Evolutionary conservation across 2,797 vertebrate species (phyloP).

Genomic region (Discoglossus pictus): DNA sequence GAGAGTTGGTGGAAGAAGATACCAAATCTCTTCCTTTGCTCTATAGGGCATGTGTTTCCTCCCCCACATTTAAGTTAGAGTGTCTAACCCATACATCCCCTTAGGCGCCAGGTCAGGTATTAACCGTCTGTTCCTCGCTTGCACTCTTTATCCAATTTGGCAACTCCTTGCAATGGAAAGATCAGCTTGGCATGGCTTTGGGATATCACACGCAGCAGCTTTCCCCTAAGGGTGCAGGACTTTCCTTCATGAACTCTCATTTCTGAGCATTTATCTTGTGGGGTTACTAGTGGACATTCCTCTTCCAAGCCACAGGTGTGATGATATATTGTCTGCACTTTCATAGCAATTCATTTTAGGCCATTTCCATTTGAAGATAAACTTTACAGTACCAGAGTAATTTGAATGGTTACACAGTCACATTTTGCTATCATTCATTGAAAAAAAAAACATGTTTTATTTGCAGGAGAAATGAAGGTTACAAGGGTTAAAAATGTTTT

Average conservation of each 20-base stretch:
- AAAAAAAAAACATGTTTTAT: not conserved
- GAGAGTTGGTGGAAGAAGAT: constrained; percentile 78
- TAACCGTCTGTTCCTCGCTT: constrained; percentile 63
- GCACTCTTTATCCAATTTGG: constrained; percentile 59
- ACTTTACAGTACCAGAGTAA: too few species aligned
- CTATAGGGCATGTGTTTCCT: constrained; percentile 78
- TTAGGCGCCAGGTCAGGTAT: constrained; percentile 69
- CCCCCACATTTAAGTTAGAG: constrained; percentile 76
- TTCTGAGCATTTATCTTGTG: constrained; percentile 68
- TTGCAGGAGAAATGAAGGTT: too few species aligned
- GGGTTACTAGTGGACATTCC: too few species aligned
- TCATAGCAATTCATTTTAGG: too few species aligned
- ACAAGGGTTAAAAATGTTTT: too few species aligned
- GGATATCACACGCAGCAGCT: constrained; percentile 43
- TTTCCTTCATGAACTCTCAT: constrained; percentile 64
- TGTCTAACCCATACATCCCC: constrained; percentile 69
- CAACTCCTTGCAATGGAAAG: constrained; percentile 71
- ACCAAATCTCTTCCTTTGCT: constrained; percentile 70
- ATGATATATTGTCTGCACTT: too few species aligned
- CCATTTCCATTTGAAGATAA: too few species aligned
- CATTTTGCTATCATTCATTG: not conserved
- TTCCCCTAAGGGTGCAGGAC: constrained; percentile 58
- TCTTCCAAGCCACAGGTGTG: too few species aligned
- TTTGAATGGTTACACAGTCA: constrained; percentile 8
- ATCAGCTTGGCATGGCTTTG: constrained; percentile 72